Evolutionary conservation across 2,797 vertebrate species (phyloP).

Genomic region (Protonibea diacanthus): DNA sequence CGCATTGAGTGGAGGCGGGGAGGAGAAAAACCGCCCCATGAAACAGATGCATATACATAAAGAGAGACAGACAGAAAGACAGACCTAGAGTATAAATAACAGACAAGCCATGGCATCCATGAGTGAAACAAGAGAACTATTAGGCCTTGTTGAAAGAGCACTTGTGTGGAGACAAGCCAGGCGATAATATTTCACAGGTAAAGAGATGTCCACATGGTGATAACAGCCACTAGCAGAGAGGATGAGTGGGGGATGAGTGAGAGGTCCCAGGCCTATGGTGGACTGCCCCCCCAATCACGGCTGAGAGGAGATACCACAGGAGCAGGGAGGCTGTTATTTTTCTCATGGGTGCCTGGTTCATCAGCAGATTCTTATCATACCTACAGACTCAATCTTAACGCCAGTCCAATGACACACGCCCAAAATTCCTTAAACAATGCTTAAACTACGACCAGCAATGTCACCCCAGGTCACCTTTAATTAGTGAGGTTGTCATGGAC

Average conservation of each 20-base stretch:
- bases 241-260: constrained; percentile 81
- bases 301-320: constrained; percentile 75
- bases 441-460: constrained; percentile 37
- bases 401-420: constrained; percentile 25
- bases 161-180: constrained; percentile 62
- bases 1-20: constrained; percentile 4
- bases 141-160: constrained; percentile 68
- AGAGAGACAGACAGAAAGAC: constrained; percentile 39
- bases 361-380: constrained; percentile 81
- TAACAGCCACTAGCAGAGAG: constrained; percentile 56
- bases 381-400: constrained; percentile 34
- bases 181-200: constrained; percentile 84
- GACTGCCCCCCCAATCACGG: constrained; percentile 45
- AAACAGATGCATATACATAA: constrained; percentile 41
- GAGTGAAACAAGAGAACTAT: constrained; percentile 71
- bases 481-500: constrained; percentile 51
- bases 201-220: constrained; percentile 64
- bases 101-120: constrained; percentile 56
- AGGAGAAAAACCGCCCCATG: constrained; percentile 20
- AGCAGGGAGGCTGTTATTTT: constrained; percentile 82
- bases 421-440: constrained; percentile 27
- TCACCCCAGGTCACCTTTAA: constrained; percentile 64
- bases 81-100: constrained; percentile 74
- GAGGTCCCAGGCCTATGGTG: constrained; percentile 67
- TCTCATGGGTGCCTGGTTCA: constrained; percentile 70